A percentile compares a stretch with the other conserved stretches of the same genome.
Conservation (phyloP, 1,140 invertebrate genomes). For the Drosophila carrolli region DNA sequence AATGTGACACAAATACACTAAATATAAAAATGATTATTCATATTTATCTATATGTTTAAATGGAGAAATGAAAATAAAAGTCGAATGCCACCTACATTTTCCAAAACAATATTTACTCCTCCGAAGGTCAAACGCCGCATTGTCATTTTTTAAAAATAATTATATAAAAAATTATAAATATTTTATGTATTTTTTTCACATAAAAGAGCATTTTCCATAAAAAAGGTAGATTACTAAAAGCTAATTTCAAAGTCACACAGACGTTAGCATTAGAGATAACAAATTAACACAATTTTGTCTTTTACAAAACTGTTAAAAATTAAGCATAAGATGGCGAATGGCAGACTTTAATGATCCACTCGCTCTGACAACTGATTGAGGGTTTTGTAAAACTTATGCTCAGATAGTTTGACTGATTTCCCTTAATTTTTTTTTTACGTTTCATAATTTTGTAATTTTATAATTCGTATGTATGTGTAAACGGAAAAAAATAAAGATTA, state of each 20-base stretch:
- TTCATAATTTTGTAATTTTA: constrained; percentile 44
- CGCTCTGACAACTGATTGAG: constrained; percentile 46
- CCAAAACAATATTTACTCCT: constrained; percentile 5
- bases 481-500: constrained; percentile 22
- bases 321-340: constrained; percentile 6
- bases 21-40: constrained; percentile 20
- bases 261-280: constrained; percentile 11
- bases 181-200: too few relatives aligned
- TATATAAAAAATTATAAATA: constrained; percentile 20
- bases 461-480: constrained; percentile 24
- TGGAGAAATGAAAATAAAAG: constrained; percentile 8
- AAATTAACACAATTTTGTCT: constrained; percentile 58
- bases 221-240: background rate
- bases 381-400: constrained; percentile 52
- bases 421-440: constrained; percentile 9
- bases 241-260: constrained; percentile 25
- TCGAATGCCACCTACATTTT: constrained; percentile 10
- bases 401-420: constrained; percentile 24
- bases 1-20: constrained; percentile 54
- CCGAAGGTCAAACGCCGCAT: constrained; percentile 1
- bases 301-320: constrained; percentile 54
- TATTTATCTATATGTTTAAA: constrained; percentile 2
- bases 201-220: too few relatives aligned
- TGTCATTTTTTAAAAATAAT: constrained; percentile 21
- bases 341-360: constrained; percentile 53